Base-by-base conservation (phyloP, 1,140 invertebrate genomes). In the Euglossa dilemma region DNA sequence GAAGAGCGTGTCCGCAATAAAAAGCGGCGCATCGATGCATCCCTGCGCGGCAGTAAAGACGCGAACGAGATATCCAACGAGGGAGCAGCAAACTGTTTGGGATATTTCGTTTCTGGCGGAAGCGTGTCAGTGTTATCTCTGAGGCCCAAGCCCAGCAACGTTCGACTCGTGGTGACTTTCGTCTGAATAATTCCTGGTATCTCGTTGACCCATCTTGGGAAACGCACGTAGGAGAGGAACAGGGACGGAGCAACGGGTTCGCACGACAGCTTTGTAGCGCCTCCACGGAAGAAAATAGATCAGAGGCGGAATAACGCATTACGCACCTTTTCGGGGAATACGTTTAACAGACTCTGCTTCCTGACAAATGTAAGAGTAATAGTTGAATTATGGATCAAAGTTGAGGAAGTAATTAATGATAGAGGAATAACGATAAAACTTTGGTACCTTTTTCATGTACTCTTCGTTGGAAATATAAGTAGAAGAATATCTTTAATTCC, bases 181-280 rank as follows among this genome's bases (percentile, higher is more conserved):
- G 61, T 88, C 80, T 90, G 90, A 90, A 91, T 91, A 88, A 91
- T 87, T 88, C 73, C 80, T 82, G 73, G 84, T 88, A 91, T 91
- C 90, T 85, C 84, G 80, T 85, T 85, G 88, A 90, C 86, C 88
- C 82, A 90, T 90, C 90, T 90, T 56, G 71, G 66, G 75, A 87
- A 85, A 88, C 88, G 84, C 87, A 88, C 89, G 84, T 88, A 73
- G 74, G 76, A 80, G 59, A 64, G 23, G 43, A 28, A 61, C 66
- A 11, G 5, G 36, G 70, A 86, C 43, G 45, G 28, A 54, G 70
- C 20, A 9, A 59, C 54, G 72, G 36, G 36, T 23, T 70, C 63
- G 28, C 50, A 28, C 56, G n/a, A 70, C 59, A 64, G 56, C 54
- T 59, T 85, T 85, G 20, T 66, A 66, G 66, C 86, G 85, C 75